Percentiles rank a stretch among this genome's conserved stretches.
Evolutionary conservation across 2,888 invertebrate species (phyloP).

Genomic region (Drosophila maculinotata): DNA sequence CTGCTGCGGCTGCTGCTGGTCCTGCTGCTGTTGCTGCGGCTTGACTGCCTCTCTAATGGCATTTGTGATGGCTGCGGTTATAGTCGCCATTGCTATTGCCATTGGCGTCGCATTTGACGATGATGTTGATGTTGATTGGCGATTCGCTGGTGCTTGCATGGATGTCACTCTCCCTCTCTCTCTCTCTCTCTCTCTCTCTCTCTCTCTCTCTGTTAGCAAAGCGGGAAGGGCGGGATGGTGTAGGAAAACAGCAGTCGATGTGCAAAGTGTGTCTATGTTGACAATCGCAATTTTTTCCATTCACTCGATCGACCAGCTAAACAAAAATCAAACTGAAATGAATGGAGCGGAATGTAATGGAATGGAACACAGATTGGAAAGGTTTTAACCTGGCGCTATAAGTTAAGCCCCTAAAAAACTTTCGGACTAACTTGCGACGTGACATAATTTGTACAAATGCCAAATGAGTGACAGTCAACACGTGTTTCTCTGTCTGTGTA

Average conservation of each 20-base stretch:
- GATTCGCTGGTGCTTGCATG: constrained; percentile 69
- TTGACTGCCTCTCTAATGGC: constrained; percentile 72
- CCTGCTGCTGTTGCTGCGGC: constrained; percentile 23
- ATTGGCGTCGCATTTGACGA: constrained; percentile 63
- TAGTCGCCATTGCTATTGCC: constrained; percentile 51
- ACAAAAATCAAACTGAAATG: constrained; percentile 16
- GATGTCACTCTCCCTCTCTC: constrained; percentile 15
- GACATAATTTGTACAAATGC: constrained; percentile 77
- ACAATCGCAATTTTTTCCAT: constrained; percentile 53
- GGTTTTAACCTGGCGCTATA: constrained; percentile 40
- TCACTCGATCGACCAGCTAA: constrained; percentile 25
- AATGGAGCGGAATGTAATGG: constrained; percentile 17
- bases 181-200: not conserved
- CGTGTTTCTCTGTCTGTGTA: constrained; percentile 7
- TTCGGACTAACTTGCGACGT: constrained; percentile 62
- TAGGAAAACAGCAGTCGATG: constrained; percentile 17
- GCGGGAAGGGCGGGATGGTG: not conserved
- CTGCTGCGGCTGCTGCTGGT: constrained; percentile 19
- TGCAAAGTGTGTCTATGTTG: constrained; percentile 62
- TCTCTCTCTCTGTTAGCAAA: constrained; percentile 34
- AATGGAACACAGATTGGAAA: constrained; percentile 16
- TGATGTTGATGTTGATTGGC: constrained; percentile 79
- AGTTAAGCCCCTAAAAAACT: constrained; percentile 66
- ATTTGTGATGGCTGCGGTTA: constrained; percentile 78
- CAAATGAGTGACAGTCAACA: constrained; percentile 46